Base-by-base conservation (phyloP, 2,113 vertebrate species). In the Rhinogobius similis region DNA sequence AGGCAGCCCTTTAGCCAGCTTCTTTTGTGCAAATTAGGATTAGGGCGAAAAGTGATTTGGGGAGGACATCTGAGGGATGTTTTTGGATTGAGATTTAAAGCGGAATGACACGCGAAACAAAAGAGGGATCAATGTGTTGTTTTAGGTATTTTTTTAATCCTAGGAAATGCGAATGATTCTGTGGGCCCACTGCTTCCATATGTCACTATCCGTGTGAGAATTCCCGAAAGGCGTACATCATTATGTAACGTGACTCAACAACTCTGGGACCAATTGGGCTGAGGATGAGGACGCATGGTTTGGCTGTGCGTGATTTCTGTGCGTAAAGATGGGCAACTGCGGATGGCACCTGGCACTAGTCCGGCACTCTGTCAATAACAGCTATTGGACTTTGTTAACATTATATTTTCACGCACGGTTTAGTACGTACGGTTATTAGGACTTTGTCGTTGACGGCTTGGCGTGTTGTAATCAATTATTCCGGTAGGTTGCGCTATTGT, bases 21-120 rank as follows among this genome's bases (percentile, higher is more conserved):
- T 88, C 79, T 82, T 84, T 79, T 83, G 86, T 89, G 87, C 84
- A 90, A 90, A 91, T 90, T 88, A 82, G 87, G 89, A 89, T 91
- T 90, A 89, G 70, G 81, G 68, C 1, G 24, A 65, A 73, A 68
- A 36, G 75, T 86, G 75, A 79, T 89, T 84, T 65, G 26, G 36
- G 21, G 52, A 21, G 46, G 48, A 76, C 77, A 84, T 80, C 65
- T 73, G 70, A 78, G 82, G 88, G 85, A 89, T 90, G 87, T 90
- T 90, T 91, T 89, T 89, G 79, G 88, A 91, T 92, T 89, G 84
- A 70, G 81, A 76, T 65, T 70, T 67, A 65, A 78, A 74, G 29
- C 53, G 65, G 65, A 81, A 73, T 77, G 72, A 80, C 68, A 68
- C 67, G 65, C 39, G n/a, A 73, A 77, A 74, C 39, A 64, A 76